Evolutionary conservation across 2,888 invertebrate genomes (phyloP).

Genomic region (Argyresthia goedartella): DNA sequence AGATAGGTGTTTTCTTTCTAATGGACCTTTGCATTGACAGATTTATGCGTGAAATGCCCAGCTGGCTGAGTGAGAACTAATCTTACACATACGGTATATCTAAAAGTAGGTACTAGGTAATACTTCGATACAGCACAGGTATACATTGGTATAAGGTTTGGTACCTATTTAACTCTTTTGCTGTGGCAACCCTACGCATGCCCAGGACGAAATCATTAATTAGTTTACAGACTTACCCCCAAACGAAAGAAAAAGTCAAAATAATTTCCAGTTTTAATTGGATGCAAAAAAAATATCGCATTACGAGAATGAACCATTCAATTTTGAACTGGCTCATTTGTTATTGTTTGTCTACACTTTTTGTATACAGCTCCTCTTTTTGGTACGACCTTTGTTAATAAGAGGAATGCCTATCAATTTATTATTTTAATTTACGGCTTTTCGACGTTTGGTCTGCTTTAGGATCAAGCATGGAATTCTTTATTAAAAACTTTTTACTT

Average conservation of each 20-base stretch:
- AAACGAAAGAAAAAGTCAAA: constrained; percentile 45
- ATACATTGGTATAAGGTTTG: neutral
- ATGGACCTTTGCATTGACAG: too few relatives aligned
- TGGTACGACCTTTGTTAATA: neutral
- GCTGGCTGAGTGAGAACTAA: too few relatives aligned
- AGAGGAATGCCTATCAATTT: neutral
- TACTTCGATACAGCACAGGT: constrained; percentile 9
- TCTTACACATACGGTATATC: too few relatives aligned
- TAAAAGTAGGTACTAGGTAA: too few relatives aligned
- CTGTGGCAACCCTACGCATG: constrained; percentile 32
- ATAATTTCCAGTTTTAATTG: constrained; percentile 57
- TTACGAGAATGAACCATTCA: constrained; percentile 46
- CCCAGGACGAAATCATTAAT: constrained; percentile 60
- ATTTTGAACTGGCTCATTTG: constrained; percentile 50
- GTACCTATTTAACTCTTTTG: neutral
- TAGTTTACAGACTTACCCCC: constrained; percentile 51
- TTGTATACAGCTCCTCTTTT: constrained; percentile 16
- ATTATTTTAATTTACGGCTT: neutral
- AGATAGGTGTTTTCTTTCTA: too few relatives aligned
- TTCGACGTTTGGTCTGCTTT: neutral
- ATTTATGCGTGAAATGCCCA: too few relatives aligned
- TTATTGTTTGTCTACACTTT: constrained; percentile 44
- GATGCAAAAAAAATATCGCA: constrained; percentile 56
- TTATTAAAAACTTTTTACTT: neutral
- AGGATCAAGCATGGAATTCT: neutral